Conservation (phyloP, 2,888 invertebrate genomes). For the Rhagonycha fulva region DNA sequence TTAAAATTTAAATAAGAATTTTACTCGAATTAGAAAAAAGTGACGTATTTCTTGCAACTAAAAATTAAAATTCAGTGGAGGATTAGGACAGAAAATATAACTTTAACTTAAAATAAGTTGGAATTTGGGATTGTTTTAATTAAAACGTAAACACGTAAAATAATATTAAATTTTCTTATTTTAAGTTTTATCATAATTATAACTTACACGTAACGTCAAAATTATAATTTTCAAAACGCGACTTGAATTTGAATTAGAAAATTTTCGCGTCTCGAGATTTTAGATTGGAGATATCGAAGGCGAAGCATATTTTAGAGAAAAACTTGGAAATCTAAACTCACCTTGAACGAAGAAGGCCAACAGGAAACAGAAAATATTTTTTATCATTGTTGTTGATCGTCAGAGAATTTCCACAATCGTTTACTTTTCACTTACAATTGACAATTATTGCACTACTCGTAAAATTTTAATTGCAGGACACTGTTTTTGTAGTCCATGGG, state of each 20-base stretch:
- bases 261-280: background rate
- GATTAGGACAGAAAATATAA: background rate
- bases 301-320: background rate
- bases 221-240: background rate
- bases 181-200: conserved; percentile 1
- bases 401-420: conserved; percentile 12
- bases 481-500: conserved; percentile 5
- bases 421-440: conserved; percentile 11
- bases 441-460: conserved; percentile 20
- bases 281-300: background rate
- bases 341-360: background rate
- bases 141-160: conserved; percentile 1
- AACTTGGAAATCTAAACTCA: background rate
- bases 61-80: background rate
- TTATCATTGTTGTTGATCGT: background rate
- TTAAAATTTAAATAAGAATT: background rate
- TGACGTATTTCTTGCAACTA: background rate
- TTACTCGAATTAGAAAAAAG: background rate
- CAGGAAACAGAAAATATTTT: background rate
- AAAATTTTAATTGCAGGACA: conserved; percentile 19
- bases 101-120: background rate
- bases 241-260: background rate
- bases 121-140: background rate
- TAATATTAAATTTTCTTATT: conserved; percentile 1
- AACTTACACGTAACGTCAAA: background rate